These are phyloP conservation scores for Ochropleura leucogaster DNA, from an alignment of 2,888 invertebrate genomes.

Conservation along the genomic window DNA sequence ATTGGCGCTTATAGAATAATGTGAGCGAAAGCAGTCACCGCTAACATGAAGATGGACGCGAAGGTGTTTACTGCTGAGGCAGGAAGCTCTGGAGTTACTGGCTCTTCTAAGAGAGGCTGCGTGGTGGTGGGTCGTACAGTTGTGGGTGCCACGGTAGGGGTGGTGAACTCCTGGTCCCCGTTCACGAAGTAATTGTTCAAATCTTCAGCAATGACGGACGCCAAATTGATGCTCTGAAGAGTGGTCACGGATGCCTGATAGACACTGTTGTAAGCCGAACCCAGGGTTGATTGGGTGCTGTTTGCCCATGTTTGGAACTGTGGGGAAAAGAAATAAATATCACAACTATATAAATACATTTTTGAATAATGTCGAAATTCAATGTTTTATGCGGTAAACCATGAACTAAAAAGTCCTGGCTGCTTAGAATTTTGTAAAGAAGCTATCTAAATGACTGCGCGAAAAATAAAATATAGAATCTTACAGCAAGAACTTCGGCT, in stretches of 20 bases:
- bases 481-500: slow-evolving; percentile 74
- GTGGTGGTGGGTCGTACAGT: not conserved
- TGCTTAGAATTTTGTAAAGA: not conserved
- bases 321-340: slow-evolving; percentile 33
- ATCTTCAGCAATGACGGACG: slow-evolving; percentile 67
- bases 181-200: slow-evolving; percentile 73
- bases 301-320: slow-evolving; percentile 83
- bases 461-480: slow-evolving; percentile 29
- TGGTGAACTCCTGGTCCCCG: slow-evolving; percentile 58
- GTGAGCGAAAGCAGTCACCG: slow-evolving; percentile 71
- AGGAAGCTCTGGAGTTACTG: slow-evolving; percentile 74
- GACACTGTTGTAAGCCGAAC: slow-evolving; percentile 64
- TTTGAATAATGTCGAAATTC: not conserved
- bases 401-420: no score
- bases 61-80: slow-evolving; percentile 75
- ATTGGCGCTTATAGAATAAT: slow-evolving; percentile 68
- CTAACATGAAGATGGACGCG: slow-evolving; percentile 72
- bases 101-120: slow-evolving; percentile 65
- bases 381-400: not conserved
- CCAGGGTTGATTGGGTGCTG: slow-evolving; percentile 66
- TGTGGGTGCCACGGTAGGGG: slow-evolving; percentile 45
- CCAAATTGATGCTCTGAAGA: slow-evolving; percentile 74
- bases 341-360: not conserved
- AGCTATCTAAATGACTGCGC: not conserved
- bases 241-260: slow-evolving; percentile 67